Evolutionary conservation across 2,797 vertebrate genomes (phyloP).

Genomic region (Saxicola maurus): DNA sequence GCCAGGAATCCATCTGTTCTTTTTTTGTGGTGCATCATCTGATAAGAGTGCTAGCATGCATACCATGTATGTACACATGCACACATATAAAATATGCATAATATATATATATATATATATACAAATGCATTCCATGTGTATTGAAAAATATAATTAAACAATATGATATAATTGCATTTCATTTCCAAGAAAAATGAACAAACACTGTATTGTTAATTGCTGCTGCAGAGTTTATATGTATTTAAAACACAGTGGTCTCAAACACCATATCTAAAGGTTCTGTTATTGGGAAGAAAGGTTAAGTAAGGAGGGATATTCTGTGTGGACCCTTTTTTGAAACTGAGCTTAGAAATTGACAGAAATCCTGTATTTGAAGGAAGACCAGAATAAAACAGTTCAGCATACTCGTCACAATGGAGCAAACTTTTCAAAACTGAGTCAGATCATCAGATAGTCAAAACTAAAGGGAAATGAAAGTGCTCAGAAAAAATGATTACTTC

Average conservation of each 20-base stretch:
- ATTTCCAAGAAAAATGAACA: background rate
- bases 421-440: background rate
- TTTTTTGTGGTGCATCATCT: background rate
- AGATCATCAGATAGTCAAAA: background rate
- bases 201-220: background rate
- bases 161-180: background rate
- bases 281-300: background rate
- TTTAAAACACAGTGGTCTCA: background rate
- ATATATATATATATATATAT: background rate
- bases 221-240: background rate
- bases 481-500: background rate
- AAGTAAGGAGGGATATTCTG: background rate
- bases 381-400: background rate
- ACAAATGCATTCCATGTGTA: background rate
- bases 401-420: rapidly evolving
- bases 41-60: background rate
- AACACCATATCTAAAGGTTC: background rate
- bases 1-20: background rate
- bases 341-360: background rate
- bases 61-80: too few relatives aligned
- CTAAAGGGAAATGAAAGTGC: background rate
- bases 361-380: background rate
- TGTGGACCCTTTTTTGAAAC: background rate
- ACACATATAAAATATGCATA: too few relatives aligned
- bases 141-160: background rate